Evolutionary conservation across 2,797 vertebrate genomes (phyloP), one percentile per base, ranked within the genome.

Genomic region (Anomalospiza imberbis): DNA sequence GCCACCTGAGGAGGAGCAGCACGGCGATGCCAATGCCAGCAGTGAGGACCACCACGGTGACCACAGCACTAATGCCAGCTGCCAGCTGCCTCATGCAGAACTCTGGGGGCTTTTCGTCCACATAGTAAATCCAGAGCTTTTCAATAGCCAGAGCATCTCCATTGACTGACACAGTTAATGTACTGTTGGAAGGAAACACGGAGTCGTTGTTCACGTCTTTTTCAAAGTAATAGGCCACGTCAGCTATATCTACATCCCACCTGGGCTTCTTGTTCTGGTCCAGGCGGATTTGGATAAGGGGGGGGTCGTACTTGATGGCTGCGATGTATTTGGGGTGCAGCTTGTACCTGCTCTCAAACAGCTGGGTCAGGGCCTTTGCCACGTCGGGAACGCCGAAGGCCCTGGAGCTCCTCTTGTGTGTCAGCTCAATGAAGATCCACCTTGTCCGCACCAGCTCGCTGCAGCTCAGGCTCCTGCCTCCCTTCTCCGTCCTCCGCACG

Each of bases 151-250:
- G 78, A 8, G 91, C 91, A 53, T 97, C 82, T 22, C 88, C 74
- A 0, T 85, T 96, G 62, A 98, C 94, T 0, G 0, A 29, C 28
- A 98, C 17, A 26, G 40, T 75, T 32, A 97, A 93, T 5, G n/a
- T 31, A 17, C 63, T 42, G 38, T 44, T 17, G 10, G 51, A 10
- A 0, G 1, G 2, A 92, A 99, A 99, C 67, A 98, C 32, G 0
- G 98, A 98, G 76, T 98, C 94, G 10, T 93, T 95, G 80, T 99
- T 98, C 58, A 98, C 97, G 36, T 99, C 99, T 87, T 99, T 99
- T 97, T 99, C 99, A 96, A 99, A 98, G 97, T 99, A 99, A 97
- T 98, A 99, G 25, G 98, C 98, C 85, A 98, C 97, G 7, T 96
- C 94, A 21, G 98, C 73, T 93, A 98, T 98, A 96, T 99, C 98